Conservation (phyloP, 2,113 vertebrate species). For the Oceanites oceanicus region DNA sequence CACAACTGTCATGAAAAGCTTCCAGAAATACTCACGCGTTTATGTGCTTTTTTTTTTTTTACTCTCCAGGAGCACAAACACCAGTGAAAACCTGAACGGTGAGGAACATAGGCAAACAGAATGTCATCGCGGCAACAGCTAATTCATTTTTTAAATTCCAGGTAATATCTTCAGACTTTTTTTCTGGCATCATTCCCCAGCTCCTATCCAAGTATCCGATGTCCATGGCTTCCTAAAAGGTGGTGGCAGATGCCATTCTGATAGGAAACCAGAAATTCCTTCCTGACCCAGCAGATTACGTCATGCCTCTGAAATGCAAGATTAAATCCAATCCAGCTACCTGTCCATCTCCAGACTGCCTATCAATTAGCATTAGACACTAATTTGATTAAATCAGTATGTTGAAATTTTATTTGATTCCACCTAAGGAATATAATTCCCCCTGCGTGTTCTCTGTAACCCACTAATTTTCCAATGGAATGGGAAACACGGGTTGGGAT, state of each 20-base stretch:
- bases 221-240: background rate
- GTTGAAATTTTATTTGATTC: conserved; percentile 61
- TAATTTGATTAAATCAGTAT: conserved; percentile 59
- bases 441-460: conserved; percentile 26
- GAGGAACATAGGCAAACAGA: background rate
- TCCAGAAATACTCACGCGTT: background rate
- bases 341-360: conserved; percentile 32
- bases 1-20: background rate
- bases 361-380: conserved; percentile 55
- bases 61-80: background rate
- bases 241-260: conserved; percentile 33
- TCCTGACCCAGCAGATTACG: conserved; percentile 2
- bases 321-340: conserved; percentile 44
- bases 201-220: background rate
- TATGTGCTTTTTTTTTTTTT: background rate
- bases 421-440: conserved; percentile 40
- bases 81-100: background rate
- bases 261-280: conserved; percentile 57
- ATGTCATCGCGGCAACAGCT: background rate
- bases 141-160: conserved; percentile 22
- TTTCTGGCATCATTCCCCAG: background rate
- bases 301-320: conserved; percentile 42
- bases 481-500: conserved; percentile 53
- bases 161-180: background rate
- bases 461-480: conserved; percentile 50